These are phyloP conservation scores for Cephus rjabovi DNA, from an alignment of 2,888 invertebrate genomes.

Conservation along the genomic window DNA sequence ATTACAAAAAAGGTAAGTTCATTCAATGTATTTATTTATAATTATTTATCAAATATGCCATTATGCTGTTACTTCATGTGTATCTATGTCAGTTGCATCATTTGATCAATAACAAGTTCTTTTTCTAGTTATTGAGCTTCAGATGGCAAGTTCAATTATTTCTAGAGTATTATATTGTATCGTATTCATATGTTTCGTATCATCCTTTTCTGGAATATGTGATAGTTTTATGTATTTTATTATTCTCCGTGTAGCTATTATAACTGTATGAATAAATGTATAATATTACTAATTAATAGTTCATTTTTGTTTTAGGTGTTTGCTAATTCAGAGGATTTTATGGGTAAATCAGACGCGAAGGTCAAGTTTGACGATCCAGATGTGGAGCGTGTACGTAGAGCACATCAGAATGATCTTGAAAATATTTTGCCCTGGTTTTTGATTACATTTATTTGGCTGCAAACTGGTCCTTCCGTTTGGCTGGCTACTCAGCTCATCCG, in stretches of 20 bases:
- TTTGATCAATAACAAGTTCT: background rate
- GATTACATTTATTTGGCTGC: conserved; percentile 68
- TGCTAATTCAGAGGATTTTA: conserved; percentile 48
- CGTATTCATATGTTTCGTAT: background rate
- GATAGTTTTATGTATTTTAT: background rate
- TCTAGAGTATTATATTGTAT: background rate
- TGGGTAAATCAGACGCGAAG: conserved; percentile 10
- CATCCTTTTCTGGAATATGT: background rate
- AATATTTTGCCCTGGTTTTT: conserved; percentile 70
- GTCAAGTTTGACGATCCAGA: conserved; percentile 61
- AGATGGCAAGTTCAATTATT: background rate
- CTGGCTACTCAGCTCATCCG: conserved; percentile 68
- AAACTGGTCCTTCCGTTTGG: conserved; percentile 66
- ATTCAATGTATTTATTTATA: background rate
- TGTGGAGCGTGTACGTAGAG: conserved; percentile 69
- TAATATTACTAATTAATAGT: background rate
- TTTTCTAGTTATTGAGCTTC: background rate
- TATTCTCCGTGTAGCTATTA: background rate
- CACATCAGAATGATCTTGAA: conserved; percentile 72
- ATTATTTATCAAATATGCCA: background rate
- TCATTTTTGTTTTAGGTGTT: conserved; percentile 41
- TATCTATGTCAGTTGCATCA: background rate
- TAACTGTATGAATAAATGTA: background rate
- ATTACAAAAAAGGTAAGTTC: conserved; percentile 35
- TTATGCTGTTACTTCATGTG: background rate